phyloP scores from a whole-genome alignment of 2,113 vertebrate species.

The Nyctibius bracteatus region DNA sequence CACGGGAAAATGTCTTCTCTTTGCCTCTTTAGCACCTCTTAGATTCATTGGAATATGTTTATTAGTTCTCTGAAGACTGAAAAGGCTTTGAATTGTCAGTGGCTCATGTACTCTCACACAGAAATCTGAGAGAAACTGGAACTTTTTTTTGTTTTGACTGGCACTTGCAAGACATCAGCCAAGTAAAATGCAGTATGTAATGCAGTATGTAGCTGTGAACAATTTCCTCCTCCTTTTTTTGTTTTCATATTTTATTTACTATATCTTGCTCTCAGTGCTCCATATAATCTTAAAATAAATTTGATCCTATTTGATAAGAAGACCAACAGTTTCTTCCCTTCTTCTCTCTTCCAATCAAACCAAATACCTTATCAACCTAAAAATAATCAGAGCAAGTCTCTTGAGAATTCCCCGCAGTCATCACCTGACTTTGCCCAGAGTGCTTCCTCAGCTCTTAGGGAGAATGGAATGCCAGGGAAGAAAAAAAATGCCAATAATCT shows the following conservation, averaged over 20 bases:
- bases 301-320: constrained; percentile 26
- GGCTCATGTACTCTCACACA: not conserved
- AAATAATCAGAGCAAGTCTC: not conserved
- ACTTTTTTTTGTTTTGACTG: constrained; percentile 2
- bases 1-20: not conserved
- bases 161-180: not conserved
- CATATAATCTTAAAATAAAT: constrained; percentile 42
- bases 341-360: not conserved
- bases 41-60: not conserved
- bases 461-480: not conserved
- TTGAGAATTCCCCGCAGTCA: not conserved
- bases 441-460: not conserved
- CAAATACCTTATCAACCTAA: constrained; percentile 5
- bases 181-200: not conserved
- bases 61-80: not conserved
- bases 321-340: not conserved
- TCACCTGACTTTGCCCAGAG: not conserved
- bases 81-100: not conserved
- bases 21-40: not conserved
- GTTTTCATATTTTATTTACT: constrained; percentile 46
- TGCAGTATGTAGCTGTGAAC: not conserved
- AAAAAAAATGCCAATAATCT: not conserved
- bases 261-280: not conserved
- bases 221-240: not conserved
- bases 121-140: not conserved